These are phyloP conservation scores for Torymus auratus DNA, from an alignment of 2,888 invertebrate species.

Conservation along the genomic window DNA sequence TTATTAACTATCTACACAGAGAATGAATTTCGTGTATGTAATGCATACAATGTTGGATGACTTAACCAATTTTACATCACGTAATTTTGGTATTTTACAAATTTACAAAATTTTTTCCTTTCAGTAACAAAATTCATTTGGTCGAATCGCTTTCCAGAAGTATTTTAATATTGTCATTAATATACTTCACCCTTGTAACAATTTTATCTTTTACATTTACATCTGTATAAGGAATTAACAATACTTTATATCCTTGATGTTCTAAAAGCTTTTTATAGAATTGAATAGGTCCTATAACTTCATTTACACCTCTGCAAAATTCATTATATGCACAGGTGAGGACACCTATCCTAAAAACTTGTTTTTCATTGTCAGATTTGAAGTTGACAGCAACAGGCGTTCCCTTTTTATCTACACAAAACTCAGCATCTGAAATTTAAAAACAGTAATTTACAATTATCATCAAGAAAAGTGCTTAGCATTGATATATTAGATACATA, in stretches of 20 bases:
- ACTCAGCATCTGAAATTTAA: conserved; percentile 82
- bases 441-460: no score
- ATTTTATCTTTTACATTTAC: conserved; percentile 85
- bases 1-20: conserved; percentile 39
- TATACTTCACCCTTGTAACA: conserved; percentile 63
- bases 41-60: conserved; percentile 16
- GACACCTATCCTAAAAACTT: conserved; percentile 82
- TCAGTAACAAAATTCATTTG: conserved; percentile 30
- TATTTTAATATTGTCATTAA: conserved; percentile 48
- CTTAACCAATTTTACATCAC: conserved; percentile 5
- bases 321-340: conserved; percentile 86
- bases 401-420: conserved; percentile 83
- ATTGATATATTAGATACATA: no score
- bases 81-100: conserved; percentile 17
- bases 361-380: conserved; percentile 24
- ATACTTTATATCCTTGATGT: conserved; percentile 62
- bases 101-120: conserved; percentile 35
- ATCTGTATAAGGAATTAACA: conserved; percentile 63
- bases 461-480: no score
- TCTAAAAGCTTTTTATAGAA: conserved; percentile 81
- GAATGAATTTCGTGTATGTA: conserved; percentile 31
- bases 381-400: conserved; percentile 77
- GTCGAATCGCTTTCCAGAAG: conserved; percentile 18
- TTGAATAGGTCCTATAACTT: conserved; percentile 80
- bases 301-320: conserved; percentile 81